Evolutionary conservation across 1,140 invertebrate species (phyloP), one percentile per base, ranked within the genome.

Genomic region (Wiebesia pumilae): DNA sequence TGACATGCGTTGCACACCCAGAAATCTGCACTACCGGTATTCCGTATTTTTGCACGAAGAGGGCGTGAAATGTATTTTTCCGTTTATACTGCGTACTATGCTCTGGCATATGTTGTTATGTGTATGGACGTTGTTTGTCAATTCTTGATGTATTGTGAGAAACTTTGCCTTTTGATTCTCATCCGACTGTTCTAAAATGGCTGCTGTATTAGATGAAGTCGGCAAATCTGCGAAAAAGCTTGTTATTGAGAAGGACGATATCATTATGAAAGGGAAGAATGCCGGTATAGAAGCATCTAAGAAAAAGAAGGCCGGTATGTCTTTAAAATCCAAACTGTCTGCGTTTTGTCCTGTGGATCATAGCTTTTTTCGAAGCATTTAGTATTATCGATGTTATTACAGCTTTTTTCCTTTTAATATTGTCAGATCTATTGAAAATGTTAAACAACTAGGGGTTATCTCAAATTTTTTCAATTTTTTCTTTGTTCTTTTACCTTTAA

Each of bases 241-340:
- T 40, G 90, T 93, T 40, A 90, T 93, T 0, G 87, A 93, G 85
- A 92, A 93, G 67, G 93, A 94, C 47, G 91, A 94, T n/a, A 91
- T 93, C 33, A 91, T 95, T 88, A 93, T 95, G 83, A 93, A 94
- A 82, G 92, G 92, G 81, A 95, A 95, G 88, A 91, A 95, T 87
- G 93, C 93, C 19, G 94, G 94, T 3, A 93, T 94, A 87, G 94
- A 96, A 89, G 94, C 95, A 71, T 94, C 95, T 21, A 96, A 96
- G 89, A 95, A 96, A 91, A 96, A 96, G 91, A 96, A 96, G 93
- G 94, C 95, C 88, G 95, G 95, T 95, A 91, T 91, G 93, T 90
- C 81, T 87, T 81, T 81, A 83, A 67, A 75, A 88, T 81, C 38
- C 6, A 78, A 51, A 47, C 9, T n/a, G 4, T 35, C 9, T 35